These are phyloP conservation scores for Drosophila lini DNA, from an alignment of 1,140 invertebrate genomes.

Conservation along the genomic window DNA sequence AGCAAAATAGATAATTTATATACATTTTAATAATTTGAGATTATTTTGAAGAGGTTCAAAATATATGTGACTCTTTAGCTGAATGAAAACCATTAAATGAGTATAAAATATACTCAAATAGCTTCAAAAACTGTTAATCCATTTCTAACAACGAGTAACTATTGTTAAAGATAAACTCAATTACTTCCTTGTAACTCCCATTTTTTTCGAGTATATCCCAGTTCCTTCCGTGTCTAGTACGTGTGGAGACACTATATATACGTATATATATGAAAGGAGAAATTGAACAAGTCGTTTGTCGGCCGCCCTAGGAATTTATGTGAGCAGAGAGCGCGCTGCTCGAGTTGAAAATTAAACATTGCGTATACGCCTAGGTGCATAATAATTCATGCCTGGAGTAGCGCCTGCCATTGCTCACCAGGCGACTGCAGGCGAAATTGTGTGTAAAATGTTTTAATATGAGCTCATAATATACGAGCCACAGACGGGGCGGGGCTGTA, in stretches of 20 bases:
- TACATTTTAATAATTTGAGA: too few relatives aligned
- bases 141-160: too few relatives aligned
- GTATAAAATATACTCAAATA: too few relatives aligned
- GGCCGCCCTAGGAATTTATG: constrained; percentile 75
- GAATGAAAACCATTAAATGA: too few relatives aligned
- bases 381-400: constrained; percentile 73
- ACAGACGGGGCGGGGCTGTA: constrained; percentile 23
- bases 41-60: too few relatives aligned
- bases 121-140: too few relatives aligned
- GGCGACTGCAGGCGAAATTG: constrained; percentile 71
- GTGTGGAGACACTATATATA: constrained; percentile 34
- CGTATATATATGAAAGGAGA: constrained; percentile 57
- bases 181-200: neutral
- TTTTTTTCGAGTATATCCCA: neutral
- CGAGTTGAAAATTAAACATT: constrained; percentile 83
- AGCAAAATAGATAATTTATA: too few relatives aligned
- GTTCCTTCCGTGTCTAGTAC: constrained; percentile 32
- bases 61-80: too few relatives aligned
- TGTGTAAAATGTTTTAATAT: constrained; percentile 83
- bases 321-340: constrained; percentile 52
- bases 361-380: constrained; percentile 83
- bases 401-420: constrained; percentile 42
- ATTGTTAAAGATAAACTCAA: too few relatives aligned
- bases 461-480: constrained; percentile 77
- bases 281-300: constrained; percentile 83